Evolutionary conservation across 2,113 vertebrate genomes (phyloP).

Genomic region (Cebus imitator): DNA sequence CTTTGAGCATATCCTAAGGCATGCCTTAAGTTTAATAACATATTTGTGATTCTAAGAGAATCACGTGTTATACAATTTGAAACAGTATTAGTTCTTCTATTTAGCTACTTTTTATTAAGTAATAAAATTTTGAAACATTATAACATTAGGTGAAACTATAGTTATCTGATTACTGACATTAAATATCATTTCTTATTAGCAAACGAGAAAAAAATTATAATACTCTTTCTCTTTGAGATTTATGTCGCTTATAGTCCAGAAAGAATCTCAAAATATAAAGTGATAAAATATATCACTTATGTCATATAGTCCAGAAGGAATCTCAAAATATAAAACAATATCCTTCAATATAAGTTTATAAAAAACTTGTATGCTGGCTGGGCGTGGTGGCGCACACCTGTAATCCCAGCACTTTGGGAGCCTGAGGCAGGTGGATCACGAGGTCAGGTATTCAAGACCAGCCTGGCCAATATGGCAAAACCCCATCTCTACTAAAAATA

Average conservation of each 20-base stretch:
- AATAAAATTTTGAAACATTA: constrained; percentile 23
- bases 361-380: neutral
- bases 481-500: too few relatives aligned
- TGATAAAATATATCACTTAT: neutral
- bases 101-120: neutral
- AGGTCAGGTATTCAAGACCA: too few relatives aligned
- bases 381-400: too few relatives aligned
- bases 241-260: neutral
- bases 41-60: constrained; percentile 4
- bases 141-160: neutral
- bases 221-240: neutral
- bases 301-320: neutral
- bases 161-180: neutral
- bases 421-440: too few relatives aligned
- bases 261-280: constrained; percentile 31
- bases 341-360: neutral
- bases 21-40: neutral
- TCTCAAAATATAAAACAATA: constrained; percentile 5
- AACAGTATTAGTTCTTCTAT: neutral
- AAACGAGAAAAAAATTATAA: neutral
- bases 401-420: too few relatives aligned
- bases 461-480: too few relatives aligned
- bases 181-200: constrained; percentile 3
- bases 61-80: neutral
- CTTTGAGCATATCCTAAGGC: neutral